Percentiles rank a stretch among this genome's conserved stretches.
These are phyloP conservation scores for Benthochromis sp. DNA, from an alignment of 2,113 vertebrate genomes.

Conservation along the genomic window DNA sequence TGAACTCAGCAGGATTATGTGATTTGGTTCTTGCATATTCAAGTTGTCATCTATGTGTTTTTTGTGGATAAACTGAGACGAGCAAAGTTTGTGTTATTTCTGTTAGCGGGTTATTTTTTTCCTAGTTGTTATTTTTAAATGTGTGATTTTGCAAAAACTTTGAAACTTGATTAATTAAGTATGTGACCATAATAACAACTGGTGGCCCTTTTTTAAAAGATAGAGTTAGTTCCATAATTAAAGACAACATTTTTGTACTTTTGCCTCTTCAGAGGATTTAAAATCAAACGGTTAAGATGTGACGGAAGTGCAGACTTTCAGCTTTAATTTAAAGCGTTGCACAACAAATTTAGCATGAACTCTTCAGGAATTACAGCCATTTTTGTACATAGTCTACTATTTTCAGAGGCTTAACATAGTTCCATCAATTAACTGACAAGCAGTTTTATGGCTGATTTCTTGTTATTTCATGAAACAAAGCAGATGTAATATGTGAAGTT, in stretches of 20 bases:
- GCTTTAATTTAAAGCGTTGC: not conserved
- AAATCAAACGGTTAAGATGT: not conserved
- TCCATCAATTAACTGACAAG: not conserved
- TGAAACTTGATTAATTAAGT: not conserved
- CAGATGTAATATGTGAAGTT: not conserved
- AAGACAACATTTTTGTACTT: not conserved
- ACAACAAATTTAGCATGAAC: not conserved
- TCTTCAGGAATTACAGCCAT: not conserved
- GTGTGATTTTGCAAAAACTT: not conserved
- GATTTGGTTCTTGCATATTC: not conserved
- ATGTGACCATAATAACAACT: not conserved
- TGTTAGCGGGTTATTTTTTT: not conserved
- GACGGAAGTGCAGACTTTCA: not conserved
- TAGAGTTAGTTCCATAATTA: not conserved
- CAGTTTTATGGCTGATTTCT: not conserved
- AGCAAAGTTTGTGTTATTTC: not conserved
- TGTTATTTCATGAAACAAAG: not conserved
- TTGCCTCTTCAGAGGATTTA: not conserved
- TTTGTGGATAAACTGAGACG: not conserved
- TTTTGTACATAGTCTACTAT: not conserved
- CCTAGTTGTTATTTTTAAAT: not conserved
- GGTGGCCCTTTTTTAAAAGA: not conserved
- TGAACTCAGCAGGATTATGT: not conserved
- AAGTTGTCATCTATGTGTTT: not conserved
- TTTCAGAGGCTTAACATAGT: not conserved